Evolutionary conservation across 2,113 vertebrate species (phyloP).

Genomic region (Raphicerus campestris): DNA sequence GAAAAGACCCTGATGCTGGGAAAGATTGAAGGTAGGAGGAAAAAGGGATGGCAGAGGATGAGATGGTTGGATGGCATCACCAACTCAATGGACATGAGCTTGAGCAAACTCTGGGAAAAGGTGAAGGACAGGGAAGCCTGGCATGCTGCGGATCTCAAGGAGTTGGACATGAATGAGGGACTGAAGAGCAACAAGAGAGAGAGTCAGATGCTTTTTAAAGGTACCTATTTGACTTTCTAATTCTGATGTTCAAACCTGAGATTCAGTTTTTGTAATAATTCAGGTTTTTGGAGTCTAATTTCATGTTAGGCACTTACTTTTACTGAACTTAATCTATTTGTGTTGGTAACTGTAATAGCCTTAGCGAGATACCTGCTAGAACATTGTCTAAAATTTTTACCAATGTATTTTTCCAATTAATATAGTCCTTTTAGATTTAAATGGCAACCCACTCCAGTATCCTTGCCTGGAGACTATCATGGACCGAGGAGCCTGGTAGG

Average conservation of each 20-base stretch:
- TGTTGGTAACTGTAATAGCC: neutral
- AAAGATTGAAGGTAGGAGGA: neutral
- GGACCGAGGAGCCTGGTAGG: too few species aligned
- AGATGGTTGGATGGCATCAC: neutral
- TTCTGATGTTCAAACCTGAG: conserved; percentile 41
- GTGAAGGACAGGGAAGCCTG: neutral
- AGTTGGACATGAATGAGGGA: neutral
- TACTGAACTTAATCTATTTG: neutral
- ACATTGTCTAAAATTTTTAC: neutral
- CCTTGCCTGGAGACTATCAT: too few species aligned
- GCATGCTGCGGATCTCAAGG: neutral
- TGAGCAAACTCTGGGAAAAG: neutral
- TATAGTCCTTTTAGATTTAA: neutral
- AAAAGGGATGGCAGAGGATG: neutral
- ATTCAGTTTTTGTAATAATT: neutral
- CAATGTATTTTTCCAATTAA: neutral
- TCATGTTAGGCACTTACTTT: neutral
- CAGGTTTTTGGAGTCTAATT: neutral
- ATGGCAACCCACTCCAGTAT: too few species aligned
- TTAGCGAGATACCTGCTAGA: neutral
- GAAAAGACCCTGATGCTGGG: neutral
- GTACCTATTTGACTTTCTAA: conserved; percentile 14
- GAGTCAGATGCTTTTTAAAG: conserved; percentile 47
- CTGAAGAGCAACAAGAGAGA: neutral
- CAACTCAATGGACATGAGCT: neutral